A percentile compares a stretch with the other conserved stretches of the same genome.
Evolutionary conservation across 2,888 invertebrate species (phyloP).

Genomic region (Xylota sylvarum): DNA sequence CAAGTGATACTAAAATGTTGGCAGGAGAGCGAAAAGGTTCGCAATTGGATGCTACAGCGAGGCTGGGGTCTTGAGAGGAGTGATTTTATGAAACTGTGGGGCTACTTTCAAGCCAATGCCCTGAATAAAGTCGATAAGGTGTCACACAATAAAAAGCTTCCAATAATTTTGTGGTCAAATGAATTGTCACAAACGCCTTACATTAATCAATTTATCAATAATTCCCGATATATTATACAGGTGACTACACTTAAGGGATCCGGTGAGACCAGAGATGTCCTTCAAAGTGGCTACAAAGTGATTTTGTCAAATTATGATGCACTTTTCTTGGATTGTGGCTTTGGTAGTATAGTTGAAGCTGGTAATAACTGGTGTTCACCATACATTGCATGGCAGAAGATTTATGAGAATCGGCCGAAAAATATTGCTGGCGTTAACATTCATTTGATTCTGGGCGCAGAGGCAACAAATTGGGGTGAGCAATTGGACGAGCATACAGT

Average conservation of each 20-base stretch:
- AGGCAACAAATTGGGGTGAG: slow-evolving; percentile 93
- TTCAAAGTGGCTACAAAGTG: slow-evolving; percentile 89
- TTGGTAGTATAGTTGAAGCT: slow-evolving; percentile 90
- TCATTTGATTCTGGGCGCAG: slow-evolving; percentile 87
- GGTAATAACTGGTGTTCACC: slow-evolving; percentile 94
- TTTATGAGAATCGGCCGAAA: slow-evolving; percentile 90
- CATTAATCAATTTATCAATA: slow-evolving; percentile 87
- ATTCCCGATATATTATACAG: slow-evolving; percentile 91
- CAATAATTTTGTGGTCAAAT: slow-evolving; percentile 91
- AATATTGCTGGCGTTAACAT: slow-evolving; percentile 86
- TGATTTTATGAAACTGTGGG: slow-evolving; percentile 88
- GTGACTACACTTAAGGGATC: slow-evolving; percentile 92
- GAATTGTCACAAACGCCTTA: slow-evolving; percentile 88
- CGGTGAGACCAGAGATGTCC: slow-evolving; percentile 79
- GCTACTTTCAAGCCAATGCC: slow-evolving; percentile 87
- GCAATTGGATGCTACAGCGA: slow-evolving; percentile 87
- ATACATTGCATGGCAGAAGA: slow-evolving; percentile 93
- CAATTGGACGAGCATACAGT: slow-evolving; percentile 88
- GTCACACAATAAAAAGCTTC: slow-evolving; percentile 85
- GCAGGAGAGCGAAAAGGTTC: slow-evolving; percentile 88
- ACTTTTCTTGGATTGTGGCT: slow-evolving; percentile 92
- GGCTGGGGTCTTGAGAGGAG: slow-evolving; percentile 86
- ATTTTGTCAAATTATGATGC: slow-evolving; percentile 94
- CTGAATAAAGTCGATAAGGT: slow-evolving; percentile 76
- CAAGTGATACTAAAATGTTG: slow-evolving; percentile 89